phyloP scores from a whole-genome alignment of 1,140 invertebrate species.

The Bemisia tabaci region DNA sequence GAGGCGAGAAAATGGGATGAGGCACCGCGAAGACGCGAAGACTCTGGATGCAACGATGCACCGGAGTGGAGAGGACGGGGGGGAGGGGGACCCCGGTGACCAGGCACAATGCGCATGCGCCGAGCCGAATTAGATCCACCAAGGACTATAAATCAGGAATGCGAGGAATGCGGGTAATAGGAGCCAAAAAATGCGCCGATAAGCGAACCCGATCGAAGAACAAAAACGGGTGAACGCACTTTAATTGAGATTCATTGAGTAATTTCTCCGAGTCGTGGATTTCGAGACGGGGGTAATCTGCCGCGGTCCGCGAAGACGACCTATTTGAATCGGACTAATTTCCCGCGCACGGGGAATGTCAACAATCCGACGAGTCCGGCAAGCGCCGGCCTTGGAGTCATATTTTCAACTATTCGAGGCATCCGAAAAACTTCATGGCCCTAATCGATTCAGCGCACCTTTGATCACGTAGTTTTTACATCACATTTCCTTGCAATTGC shows the following conservation, averaged over 20 bases:
- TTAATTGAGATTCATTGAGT: not conserved
- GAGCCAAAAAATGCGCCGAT: not conserved
- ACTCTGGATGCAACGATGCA: too few species aligned
- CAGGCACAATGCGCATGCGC: not conserved
- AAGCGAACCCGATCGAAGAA: not conserved
- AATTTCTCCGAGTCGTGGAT: not conserved
- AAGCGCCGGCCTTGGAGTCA: not conserved
- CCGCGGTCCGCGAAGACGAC: too few species aligned
- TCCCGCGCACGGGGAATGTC: not conserved
- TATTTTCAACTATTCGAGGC: not conserved
- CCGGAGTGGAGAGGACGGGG: not conserved
- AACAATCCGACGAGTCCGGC: not conserved
- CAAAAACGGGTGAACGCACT: not conserved
- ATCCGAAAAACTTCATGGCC: not conserved
- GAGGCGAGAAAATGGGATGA: too few species aligned
- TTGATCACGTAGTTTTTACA: not conserved
- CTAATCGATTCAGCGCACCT: not conserved
- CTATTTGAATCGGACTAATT: too few species aligned
- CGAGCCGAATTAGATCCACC: not conserved
- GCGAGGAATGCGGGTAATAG: not conserved
- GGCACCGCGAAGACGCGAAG: too few species aligned
- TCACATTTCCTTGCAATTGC: not conserved
- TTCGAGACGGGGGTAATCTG: too few species aligned
- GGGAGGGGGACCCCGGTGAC: too few species aligned
- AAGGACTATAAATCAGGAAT: not conserved